Evolutionary conservation across 2,113 vertebrate species (phyloP).

Genomic region (Prolemur simus): DNA sequence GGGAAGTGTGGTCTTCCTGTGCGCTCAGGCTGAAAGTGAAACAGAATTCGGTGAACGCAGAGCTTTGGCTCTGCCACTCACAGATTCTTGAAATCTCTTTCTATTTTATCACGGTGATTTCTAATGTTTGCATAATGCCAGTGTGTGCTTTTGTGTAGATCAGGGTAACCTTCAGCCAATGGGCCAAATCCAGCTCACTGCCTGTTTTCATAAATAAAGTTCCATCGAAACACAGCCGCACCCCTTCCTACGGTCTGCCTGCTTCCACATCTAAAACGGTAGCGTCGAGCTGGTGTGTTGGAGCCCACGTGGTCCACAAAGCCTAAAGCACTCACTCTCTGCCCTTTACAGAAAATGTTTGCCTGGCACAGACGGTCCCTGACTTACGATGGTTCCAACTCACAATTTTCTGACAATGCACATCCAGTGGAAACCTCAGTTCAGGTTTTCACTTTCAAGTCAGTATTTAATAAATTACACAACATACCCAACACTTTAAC

Average conservation of each 20-base stretch:
- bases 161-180: too few species aligned
- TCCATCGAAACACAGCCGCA: not conserved
- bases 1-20: not conserved
- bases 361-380: not conserved
- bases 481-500: not conserved
- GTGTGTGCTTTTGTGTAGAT: not conserved
- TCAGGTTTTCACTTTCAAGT: not conserved
- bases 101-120: not conserved
- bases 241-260: not conserved
- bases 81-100: not conserved
- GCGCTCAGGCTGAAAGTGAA: not conserved
- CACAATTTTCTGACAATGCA: not conserved
- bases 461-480: not conserved
- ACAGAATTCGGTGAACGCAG: rapidly evolving
- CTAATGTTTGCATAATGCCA: not conserved
- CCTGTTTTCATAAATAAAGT: not conserved
- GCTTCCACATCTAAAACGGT: not conserved
- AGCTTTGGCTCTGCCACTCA: not conserved
- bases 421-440: not conserved
- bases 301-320: not conserved
- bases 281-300: rapidly evolving
- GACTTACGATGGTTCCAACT: not conserved
- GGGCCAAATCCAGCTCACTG: not conserved
- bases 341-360: not conserved
- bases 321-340: not conserved